Evolutionary conservation across 2,888 invertebrate species (phyloP).

Genomic region (Phymatocera aterrima): DNA sequence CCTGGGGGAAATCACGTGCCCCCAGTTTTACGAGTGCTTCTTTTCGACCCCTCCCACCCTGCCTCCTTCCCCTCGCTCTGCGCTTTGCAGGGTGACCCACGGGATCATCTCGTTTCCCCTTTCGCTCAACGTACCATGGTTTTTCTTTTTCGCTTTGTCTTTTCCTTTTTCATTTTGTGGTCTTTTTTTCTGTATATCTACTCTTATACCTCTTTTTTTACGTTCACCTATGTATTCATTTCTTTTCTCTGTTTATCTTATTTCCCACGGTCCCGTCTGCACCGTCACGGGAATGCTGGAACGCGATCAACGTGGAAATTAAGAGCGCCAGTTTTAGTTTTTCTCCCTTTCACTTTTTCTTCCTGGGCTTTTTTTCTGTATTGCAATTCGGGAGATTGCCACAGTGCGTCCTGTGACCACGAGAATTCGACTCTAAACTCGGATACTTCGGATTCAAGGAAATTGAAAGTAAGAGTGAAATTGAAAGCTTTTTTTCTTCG

Average conservation of each 20-base stretch:
- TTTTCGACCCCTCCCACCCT: conserved; percentile 11
- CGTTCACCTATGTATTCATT: neutral
- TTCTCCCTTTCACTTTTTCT: neutral
- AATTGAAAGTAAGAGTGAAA: too few species aligned
- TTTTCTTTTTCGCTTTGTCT: neutral
- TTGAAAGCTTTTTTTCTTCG: too few species aligned
- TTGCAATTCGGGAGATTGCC: too few species aligned
- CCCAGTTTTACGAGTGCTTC: conserved; percentile 66
- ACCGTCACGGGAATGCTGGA: neutral
- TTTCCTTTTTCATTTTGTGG: neutral
- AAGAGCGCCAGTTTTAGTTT: neutral
- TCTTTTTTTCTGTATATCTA: neutral
- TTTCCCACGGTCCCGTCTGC: neutral
- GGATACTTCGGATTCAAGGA: too few species aligned
- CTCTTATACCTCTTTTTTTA: neutral
- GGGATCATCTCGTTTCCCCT: conserved; percentile 14
- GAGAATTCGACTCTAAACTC: too few species aligned
- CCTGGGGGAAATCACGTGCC: conserved; percentile 71
- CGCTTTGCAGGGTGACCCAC: conserved; percentile 18
- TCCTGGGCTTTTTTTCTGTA: too few species aligned
- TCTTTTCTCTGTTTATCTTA: too few species aligned
- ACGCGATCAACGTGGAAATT: conserved; percentile 12
- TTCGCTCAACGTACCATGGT: neutral
- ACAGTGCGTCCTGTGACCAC: too few species aligned
- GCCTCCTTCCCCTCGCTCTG: neutral